These are phyloP conservation scores for Acanthosepion pharaonis DNA, from an alignment of 2,888 invertebrate genomes.

Conservation along the genomic window DNA sequence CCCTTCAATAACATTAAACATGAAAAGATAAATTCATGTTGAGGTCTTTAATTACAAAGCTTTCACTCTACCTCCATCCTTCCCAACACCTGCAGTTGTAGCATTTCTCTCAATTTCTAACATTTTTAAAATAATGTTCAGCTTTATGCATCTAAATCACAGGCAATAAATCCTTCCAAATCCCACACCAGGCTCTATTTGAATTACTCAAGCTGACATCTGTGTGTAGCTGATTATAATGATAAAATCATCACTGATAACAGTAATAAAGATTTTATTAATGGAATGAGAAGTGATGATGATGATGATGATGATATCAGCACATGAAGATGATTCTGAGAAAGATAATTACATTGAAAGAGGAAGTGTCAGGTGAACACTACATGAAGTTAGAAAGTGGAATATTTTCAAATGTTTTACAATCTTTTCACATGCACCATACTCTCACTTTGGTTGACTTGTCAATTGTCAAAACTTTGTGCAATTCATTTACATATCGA, in stretches of 20 bases:
- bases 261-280: neutral
- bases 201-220: neutral
- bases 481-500: too few species aligned
- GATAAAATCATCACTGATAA: neutral
- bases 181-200: neutral
- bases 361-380: too few species aligned
- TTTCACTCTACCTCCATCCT: neutral
- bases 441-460: too few species aligned
- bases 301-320: too few species aligned
- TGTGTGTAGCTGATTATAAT: neutral
- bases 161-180: neutral
- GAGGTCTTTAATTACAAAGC: neutral
- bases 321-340: too few species aligned
- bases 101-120: neutral
- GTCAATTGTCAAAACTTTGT: too few species aligned
- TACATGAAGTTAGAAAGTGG: too few species aligned
- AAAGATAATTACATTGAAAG: too few species aligned
- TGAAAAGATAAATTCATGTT: neutral
- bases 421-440: too few species aligned
- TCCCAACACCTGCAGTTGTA: neutral
- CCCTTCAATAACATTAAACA: neutral
- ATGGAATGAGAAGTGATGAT: neutral
- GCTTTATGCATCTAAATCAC: neutral
- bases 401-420: too few species aligned
- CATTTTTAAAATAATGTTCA: neutral